Evolutionary conservation across 2,797 vertebrate species (phyloP).

Genomic region (Xiphorhynchus erythropygius): DNA sequence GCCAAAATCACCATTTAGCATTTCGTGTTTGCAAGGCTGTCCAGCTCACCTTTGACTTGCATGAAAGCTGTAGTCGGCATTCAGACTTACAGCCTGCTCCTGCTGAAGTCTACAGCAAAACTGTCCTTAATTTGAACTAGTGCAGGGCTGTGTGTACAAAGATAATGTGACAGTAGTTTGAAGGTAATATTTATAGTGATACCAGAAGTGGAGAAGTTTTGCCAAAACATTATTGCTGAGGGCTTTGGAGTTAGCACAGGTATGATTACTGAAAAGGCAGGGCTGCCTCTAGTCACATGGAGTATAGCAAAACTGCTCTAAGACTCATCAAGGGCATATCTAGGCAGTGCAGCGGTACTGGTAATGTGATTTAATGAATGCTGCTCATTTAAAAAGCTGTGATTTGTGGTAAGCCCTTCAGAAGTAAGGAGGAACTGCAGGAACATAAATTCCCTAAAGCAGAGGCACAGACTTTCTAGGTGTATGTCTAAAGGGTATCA

Average conservation of each 20-base stretch:
- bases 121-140: neutral
- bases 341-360: neutral
- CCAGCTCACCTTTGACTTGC: neutral
- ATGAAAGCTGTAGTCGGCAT: neutral
- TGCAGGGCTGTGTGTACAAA: neutral
- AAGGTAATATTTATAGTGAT: neutral
- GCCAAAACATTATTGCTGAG: neutral
- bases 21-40: neutral
- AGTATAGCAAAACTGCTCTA: neutral
- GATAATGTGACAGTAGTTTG: neutral
- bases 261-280: neutral
- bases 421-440: neutral
- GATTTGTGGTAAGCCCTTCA: slow-evolving; percentile 17
- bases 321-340: neutral
- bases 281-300: neutral
- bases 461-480: neutral
- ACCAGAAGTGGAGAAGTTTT: neutral
- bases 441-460: slow-evolving; percentile 6
- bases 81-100: neutral
- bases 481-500: neutral
- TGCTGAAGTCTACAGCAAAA: neutral
- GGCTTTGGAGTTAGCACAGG: neutral
- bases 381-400: slow-evolving; percentile 19
- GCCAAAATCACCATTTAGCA: neutral
- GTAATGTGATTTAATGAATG: slow-evolving; percentile 28